A percentile compares a stretch with the other conserved stretches of the same genome.
Conservation (phyloP, 2,113 vertebrate genomes). For the Acinonyx jubatus region DNA sequence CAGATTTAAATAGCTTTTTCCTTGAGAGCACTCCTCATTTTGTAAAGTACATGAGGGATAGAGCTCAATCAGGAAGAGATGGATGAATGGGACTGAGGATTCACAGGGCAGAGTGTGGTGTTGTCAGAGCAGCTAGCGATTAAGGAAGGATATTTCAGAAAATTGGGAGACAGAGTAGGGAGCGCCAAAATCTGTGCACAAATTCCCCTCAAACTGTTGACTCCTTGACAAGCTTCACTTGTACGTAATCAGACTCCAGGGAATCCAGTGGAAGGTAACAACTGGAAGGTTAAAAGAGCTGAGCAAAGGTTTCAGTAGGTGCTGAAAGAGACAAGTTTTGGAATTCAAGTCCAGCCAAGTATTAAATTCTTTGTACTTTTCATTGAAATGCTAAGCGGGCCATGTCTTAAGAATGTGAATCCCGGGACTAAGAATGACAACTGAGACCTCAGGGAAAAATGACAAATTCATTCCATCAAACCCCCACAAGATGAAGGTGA, state of each 20-base stretch:
- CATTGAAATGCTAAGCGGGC: neutral
- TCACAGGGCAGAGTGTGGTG: neutral
- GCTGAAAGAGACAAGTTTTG: neutral
- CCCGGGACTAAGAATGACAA: neutral
- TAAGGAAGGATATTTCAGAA: neutral
- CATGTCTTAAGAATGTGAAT: neutral
- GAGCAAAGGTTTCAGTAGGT: neutral
- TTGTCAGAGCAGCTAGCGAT: neutral
- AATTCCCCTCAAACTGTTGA: neutral
- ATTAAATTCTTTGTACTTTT: slow-evolving; percentile 2
- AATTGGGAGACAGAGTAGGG: neutral
- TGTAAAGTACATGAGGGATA: neutral
- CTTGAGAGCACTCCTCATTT: neutral
- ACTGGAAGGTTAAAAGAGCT: neutral
- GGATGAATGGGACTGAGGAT: neutral
- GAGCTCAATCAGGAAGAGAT: neutral
- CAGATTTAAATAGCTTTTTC: neutral
- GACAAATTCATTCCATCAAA: neutral
- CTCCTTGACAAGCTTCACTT: neutral
- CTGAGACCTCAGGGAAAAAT: neutral
- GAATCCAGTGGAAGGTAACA: neutral
- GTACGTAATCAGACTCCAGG: neutral
- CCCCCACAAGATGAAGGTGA: neutral
- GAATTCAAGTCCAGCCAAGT: neutral
- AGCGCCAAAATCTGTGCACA: neutral